These are phyloP conservation scores for Dendrolimus punctatus DNA, from an alignment of 1,140 invertebrate species.

Conservation along the genomic window DNA sequence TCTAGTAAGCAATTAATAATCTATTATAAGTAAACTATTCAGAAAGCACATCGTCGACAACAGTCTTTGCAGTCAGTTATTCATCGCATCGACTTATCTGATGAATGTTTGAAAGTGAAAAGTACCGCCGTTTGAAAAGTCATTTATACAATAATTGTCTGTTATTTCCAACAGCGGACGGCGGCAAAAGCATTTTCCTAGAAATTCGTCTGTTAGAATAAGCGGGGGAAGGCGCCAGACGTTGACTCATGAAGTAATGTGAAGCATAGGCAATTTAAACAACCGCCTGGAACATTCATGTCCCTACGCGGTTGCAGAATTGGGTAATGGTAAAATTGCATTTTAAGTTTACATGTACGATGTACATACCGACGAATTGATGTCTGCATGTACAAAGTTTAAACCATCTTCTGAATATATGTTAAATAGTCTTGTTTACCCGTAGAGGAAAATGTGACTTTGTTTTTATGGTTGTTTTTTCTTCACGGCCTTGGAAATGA, in stretches of 20 bases:
- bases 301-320: too few species aligned
- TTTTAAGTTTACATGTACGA: too few species aligned
- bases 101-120: constrained; percentile 3
- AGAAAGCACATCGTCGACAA: not conserved
- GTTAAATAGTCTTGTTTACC: too few species aligned
- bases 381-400: too few species aligned
- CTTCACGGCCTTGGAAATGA: too few species aligned
- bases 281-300: not conserved
- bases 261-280: constrained; percentile 34
- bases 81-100: not conserved
- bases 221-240: constrained; percentile 22
- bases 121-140: constrained; percentile 21
- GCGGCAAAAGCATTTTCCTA: constrained; percentile 35
- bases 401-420: too few species aligned
- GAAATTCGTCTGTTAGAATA: constrained; percentile 34
- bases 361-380: too few species aligned
- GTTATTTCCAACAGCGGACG: constrained; percentile 29
- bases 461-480: too few species aligned
- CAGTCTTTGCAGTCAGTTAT: not conserved
- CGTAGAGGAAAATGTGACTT: too few species aligned
- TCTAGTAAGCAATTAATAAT: too few species aligned
- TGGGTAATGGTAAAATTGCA: too few species aligned
- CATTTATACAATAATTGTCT: constrained; percentile 43
- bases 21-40: not conserved
- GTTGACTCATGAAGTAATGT: constrained; percentile 38